Percentiles rank a stretch among this genome's conserved stretches.
Conservation (phyloP, 2,113 vertebrate species). For the Gobio gobio region DNA sequence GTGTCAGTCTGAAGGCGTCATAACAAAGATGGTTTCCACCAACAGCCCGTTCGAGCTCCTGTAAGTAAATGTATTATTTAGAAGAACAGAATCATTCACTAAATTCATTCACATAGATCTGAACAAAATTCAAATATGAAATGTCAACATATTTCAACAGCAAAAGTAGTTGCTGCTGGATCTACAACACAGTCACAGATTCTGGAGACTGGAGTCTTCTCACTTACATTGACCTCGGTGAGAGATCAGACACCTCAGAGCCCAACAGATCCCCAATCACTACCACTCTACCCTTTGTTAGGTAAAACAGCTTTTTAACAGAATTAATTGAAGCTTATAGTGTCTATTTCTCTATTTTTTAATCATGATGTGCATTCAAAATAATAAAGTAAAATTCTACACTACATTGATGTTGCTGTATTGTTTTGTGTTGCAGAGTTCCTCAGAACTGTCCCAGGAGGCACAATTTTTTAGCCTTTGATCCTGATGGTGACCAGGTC, state of each 20-base stretch:
- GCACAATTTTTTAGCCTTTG: slow-evolving; percentile 65
- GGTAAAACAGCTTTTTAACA: slow-evolving; percentile 57
- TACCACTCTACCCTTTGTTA: slow-evolving; percentile 66
- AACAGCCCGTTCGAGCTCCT: slow-evolving; percentile 65
- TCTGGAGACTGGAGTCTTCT: slow-evolving; percentile 36
- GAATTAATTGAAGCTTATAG: neutral
- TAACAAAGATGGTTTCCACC: slow-evolving; percentile 45
- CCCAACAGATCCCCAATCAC: slow-evolving; percentile 70
- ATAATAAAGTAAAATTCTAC: neutral
- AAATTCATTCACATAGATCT: neutral
- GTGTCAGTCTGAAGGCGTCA: slow-evolving; percentile 68
- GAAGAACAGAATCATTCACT: neutral
- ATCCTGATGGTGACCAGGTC: slow-evolving; percentile 71
- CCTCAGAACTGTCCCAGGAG: slow-evolving; percentile 72
- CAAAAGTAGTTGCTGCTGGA: slow-evolving; percentile 45
- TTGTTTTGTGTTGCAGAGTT: slow-evolving; percentile 54
- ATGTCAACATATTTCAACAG: slow-evolving; percentile 29
- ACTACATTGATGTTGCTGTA: neutral
- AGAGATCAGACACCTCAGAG: slow-evolving; percentile 69
- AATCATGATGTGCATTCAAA: neutral
- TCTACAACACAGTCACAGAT: neutral
- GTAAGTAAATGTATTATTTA: slow-evolving; percentile 53
- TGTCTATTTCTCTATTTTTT: neutral
- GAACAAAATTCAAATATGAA: neutral
- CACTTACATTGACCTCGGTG: slow-evolving; percentile 71